Conservation (phyloP, 2,113 vertebrate species). For the Pseudopipra pipra region DNA sequence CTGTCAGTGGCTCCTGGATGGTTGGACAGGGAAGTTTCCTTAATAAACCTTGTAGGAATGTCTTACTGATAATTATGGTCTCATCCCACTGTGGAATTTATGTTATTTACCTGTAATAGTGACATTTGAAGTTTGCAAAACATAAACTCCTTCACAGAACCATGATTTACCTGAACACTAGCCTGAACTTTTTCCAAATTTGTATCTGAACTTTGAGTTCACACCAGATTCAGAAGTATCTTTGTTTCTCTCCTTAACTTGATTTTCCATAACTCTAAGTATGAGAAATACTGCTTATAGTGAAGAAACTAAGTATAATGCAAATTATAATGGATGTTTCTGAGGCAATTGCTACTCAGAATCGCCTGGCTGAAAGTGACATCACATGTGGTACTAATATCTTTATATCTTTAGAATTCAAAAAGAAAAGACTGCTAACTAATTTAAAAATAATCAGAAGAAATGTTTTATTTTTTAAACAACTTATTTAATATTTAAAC, state of each 20-base stretch:
- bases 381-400: background rate
- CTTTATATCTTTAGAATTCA: background rate
- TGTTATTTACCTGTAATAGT: background rate
- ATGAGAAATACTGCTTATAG: background rate
- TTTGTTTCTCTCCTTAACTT: background rate
- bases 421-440: background rate
- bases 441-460: background rate
- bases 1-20: background rate
- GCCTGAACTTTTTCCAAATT: background rate
- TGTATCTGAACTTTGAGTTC: background rate
- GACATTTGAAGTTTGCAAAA: background rate
- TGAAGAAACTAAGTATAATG: background rate
- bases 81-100: background rate
- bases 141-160: background rate
- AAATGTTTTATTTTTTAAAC: constrained; percentile 60
- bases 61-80: background rate
- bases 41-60: background rate
- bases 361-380: background rate
- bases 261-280: background rate
- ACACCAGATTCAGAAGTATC: background rate
- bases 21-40: background rate
- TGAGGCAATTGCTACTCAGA: background rate
- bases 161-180: background rate
- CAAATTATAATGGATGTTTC: background rate
- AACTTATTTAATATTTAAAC: constrained; percentile 63